phyloP scores from a whole-genome alignment of 2,888 invertebrate genomes.

The Linnaemya tessellans region DNA sequence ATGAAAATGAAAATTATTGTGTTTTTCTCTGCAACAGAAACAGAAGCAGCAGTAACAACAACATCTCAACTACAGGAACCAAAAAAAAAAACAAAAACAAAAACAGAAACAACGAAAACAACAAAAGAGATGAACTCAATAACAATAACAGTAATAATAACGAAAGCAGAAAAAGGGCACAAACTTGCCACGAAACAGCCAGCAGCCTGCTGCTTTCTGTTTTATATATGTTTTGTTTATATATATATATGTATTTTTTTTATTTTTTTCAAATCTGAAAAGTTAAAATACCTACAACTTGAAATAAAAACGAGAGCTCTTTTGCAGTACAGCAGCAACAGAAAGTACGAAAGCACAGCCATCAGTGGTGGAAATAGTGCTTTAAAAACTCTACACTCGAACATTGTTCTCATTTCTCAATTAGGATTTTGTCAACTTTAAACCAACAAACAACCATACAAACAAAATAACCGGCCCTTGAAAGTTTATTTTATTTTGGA shows the following conservation, averaged over 20 bases:
- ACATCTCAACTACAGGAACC: conserved; percentile 33
- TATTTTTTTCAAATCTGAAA: conserved; percentile 15
- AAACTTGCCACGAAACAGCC: conserved; percentile 65
- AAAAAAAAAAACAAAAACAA: neutral
- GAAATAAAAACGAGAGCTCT: conserved; percentile 67
- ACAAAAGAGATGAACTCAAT: conserved; percentile 61
- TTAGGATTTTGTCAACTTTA: conserved; percentile 54
- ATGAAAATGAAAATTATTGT: conserved; percentile 65
- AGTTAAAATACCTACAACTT: conserved; percentile 23
- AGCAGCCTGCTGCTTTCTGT: conserved; percentile 35
- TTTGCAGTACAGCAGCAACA: conserved; percentile 40
- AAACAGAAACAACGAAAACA: conserved; percentile 21
- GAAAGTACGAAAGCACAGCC: conserved; percentile 25
- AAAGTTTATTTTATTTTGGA: conserved; percentile 62
- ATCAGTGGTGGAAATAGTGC: conserved; percentile 28
- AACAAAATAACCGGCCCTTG: conserved; percentile 52
- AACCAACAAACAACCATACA: conserved; percentile 12
- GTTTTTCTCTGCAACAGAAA: conserved; percentile 50
- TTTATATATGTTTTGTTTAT: conserved; percentile 14
- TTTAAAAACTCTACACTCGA: conserved; percentile 62
- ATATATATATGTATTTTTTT: too few relatives aligned
- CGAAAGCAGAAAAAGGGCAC: conserved; percentile 63
- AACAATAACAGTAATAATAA: conserved; percentile 61
- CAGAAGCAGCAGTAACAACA: conserved; percentile 56
- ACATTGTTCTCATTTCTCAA: conserved; percentile 39